phyloP scores from a whole-genome alignment of 2,888 invertebrate genomes.

The Pharmacophagus antenor region DNA sequence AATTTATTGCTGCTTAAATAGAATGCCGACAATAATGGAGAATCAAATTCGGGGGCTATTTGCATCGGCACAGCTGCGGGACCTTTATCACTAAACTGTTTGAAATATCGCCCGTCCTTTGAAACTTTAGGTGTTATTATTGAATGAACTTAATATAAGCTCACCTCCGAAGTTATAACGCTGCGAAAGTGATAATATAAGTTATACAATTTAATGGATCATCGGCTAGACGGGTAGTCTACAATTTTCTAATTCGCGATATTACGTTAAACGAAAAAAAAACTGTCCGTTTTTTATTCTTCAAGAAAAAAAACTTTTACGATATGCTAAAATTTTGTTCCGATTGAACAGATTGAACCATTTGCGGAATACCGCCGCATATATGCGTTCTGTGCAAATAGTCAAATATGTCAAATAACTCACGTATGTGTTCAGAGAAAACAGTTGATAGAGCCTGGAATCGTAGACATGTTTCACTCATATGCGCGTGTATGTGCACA shows the following conservation, averaged over 20 bases:
- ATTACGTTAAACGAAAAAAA: neutral
- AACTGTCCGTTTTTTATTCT: too few relatives aligned
- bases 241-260: neutral
- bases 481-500: too few relatives aligned
- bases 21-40: slow-evolving; percentile 28
- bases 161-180: slow-evolving; percentile 24
- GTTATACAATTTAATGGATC: slow-evolving; percentile 26
- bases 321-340: too few relatives aligned
- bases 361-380: too few relatives aligned
- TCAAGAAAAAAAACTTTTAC: too few relatives aligned
- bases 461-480: too few relatives aligned
- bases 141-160: slow-evolving; percentile 27
- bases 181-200: slow-evolving; percentile 26
- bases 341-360: too few relatives aligned
- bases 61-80: slow-evolving; percentile 26
- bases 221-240: slow-evolving; percentile 6
- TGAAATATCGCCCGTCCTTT: slow-evolving; percentile 29
- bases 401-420: too few relatives aligned
- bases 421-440: too few relatives aligned
- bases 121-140: slow-evolving; percentile 28
- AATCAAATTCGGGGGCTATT: slow-evolving; percentile 25
- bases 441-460: too few relatives aligned
- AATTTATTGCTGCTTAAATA: slow-evolving; percentile 27
- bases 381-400: too few relatives aligned
- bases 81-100: slow-evolving; percentile 31